These are phyloP conservation scores for Steinernema hermaphroditum DNA, from an alignment of 2,888 invertebrate genomes.

Conservation along the genomic window DNA sequence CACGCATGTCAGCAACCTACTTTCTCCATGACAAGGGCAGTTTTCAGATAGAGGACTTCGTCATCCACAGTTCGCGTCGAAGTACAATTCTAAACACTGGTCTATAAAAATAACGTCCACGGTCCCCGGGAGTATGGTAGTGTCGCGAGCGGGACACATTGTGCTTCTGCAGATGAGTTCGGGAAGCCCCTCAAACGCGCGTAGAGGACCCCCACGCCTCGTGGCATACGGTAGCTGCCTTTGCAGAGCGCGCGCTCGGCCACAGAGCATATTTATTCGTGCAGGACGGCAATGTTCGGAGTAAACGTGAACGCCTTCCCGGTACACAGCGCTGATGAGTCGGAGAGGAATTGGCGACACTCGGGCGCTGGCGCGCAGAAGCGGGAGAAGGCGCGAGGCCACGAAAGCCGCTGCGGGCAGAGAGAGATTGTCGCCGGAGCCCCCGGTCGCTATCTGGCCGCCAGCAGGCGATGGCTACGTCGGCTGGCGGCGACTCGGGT, in stretches of 20 bases:
- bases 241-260: background rate
- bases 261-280: background rate
- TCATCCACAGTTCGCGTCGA: conserved; percentile 80
- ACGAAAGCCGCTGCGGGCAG: conserved; percentile 20
- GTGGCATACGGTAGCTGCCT: conserved; percentile 17
- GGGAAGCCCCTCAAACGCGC: background rate
- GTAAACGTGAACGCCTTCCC: background rate
- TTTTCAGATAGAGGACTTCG: conserved; percentile 82
- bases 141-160: background rate
- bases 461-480: conserved; percentile 1
- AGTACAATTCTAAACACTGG: conserved; percentile 75
- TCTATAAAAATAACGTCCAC: conserved; percentile 36
- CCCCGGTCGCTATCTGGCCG: conserved; percentile 15
- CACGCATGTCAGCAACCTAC: conserved; percentile 50
- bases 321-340: background rate
- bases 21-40: conserved; percentile 69
- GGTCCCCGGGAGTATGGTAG: background rate
- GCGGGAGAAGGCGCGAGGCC: conserved; percentile 15
- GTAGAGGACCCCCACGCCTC: background rate
- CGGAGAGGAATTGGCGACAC: conserved; percentile 1
- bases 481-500: conserved; percentile 23
- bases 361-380: conserved; percentile 23
- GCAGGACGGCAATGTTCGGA: background rate
- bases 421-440: conserved; percentile 24
- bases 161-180: too few relatives aligned